Evolutionary conservation across 2,113 vertebrate genomes (phyloP), one percentile per base, ranked within the genome.

Genomic region (Sebastes schlegelii): DNA sequence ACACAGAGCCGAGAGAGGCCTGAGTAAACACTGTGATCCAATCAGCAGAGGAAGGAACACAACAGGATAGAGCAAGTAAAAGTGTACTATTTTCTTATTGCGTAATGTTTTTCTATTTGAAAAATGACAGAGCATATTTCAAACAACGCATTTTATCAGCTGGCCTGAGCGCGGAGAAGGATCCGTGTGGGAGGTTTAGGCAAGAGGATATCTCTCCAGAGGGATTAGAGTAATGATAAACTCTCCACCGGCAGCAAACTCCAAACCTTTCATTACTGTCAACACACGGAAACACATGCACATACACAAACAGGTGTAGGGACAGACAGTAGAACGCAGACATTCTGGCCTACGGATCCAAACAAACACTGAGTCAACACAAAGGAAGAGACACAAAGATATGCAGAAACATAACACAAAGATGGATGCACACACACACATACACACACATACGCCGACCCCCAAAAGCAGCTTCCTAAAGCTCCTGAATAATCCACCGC

Each of bases 211-310:
- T 86, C 70, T 86, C 81, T 88, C 80, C 60, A 49, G 77, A 79
- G 82, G 85, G 79, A 88, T 92, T 91, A 85, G 71, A 87, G 85
- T 79, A 80, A 89, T 86, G 81, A 88, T 80, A 75, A 89, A 92
- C 80, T 89, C 80, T 87, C 74, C 42, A 63, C 62, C 60, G 14
- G 75, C 77, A 84, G 72, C 77, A 85, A 92, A 86, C 86, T 84
- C 77, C 73, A 81, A 92, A 92, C 78, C 89, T 42, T 82, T 91
- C 85, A 89, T 90, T 87, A 86, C 54, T 71, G 74, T 90, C 85
- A 76, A 55, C 64, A 51, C 57, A 57, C 40, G 64, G 46, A 66
- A 67, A 51, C 58, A 55, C 58, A 67, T 9, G 40, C 74, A 43
- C 55, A 54, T 21, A 58, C 8, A 62, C 68, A 70, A 82, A 90